Evolutionary conservation across 2,888 invertebrate species (phyloP).

Genomic region (Euproctis similis): DNA sequence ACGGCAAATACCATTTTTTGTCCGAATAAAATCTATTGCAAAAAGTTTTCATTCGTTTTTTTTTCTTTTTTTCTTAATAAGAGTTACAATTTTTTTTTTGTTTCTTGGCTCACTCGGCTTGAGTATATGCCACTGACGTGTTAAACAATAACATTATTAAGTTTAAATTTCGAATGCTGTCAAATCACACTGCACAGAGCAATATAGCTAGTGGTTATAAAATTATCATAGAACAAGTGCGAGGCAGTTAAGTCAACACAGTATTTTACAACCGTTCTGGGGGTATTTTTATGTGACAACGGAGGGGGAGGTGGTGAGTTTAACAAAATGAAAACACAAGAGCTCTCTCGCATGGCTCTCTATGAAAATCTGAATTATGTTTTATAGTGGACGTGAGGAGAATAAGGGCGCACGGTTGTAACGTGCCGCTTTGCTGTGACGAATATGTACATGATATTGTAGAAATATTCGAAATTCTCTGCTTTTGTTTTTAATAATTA

Average conservation of each 20-base stretch:
- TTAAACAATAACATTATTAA: too few species aligned
- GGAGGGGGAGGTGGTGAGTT: constrained; percentile 47
- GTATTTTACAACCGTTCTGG: constrained; percentile 47
- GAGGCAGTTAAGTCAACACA: constrained; percentile 25
- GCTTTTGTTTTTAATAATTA: too few species aligned
- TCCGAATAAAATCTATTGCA: too few species aligned
- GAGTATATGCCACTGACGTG: too few species aligned
- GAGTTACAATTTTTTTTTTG: too few species aligned
- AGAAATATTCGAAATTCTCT: too few species aligned
- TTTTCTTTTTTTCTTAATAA: too few species aligned
- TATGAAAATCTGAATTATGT: constrained; percentile 71
- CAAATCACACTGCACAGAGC: constrained; percentile 6
- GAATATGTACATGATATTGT: constrained; percentile 21
- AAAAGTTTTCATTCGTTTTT: too few species aligned
- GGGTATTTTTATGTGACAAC: constrained; percentile 50
- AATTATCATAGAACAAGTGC: constrained; percentile 24
- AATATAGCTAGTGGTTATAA: constrained; percentile 21
- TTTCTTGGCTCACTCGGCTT: too few species aligned
- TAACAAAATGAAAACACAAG: constrained; percentile 55
- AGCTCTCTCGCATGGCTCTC: constrained; percentile 34
- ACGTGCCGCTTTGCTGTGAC: constrained; percentile 29
- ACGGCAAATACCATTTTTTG: too few species aligned
- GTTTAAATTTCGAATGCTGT: constrained; percentile 6
- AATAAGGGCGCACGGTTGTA: constrained; percentile 46
- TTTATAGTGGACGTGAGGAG: constrained; percentile 69